A percentile compares a stretch with the other conserved stretches of the same genome.
These are phyloP conservation scores for Adineta ricciae DNA, from an alignment of 2,888 invertebrate genomes.

Conservation along the genomic window DNA sequence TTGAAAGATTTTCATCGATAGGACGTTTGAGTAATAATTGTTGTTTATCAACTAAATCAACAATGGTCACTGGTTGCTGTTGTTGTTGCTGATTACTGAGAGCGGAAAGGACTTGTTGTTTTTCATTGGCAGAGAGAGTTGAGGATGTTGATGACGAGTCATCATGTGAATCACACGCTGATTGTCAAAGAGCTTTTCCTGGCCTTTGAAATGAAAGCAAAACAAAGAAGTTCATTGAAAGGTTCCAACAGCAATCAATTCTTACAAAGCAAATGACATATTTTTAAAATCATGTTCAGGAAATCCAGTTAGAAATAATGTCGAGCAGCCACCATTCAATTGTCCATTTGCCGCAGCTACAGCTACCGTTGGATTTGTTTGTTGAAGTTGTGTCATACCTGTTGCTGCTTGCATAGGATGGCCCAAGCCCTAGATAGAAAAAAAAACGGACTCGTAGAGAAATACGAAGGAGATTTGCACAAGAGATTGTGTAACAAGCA, in stretches of 20 bases:
- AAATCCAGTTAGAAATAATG: conserved; percentile 13
- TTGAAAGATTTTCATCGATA: background rate
- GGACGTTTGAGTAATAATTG: background rate
- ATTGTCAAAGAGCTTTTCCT: conserved; percentile 18
- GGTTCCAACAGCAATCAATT: too few species aligned
- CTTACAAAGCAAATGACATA: conserved; percentile 20
- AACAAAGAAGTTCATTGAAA: too few species aligned
- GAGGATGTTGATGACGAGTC: background rate
- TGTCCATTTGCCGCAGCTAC: background rate
- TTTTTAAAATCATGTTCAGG: conserved; percentile 7
- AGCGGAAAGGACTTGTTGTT: conserved; percentile 5
- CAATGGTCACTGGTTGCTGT: background rate
- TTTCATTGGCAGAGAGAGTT: background rate
- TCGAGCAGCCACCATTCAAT: background rate
- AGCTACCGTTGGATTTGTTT: background rate
- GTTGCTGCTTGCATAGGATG: conserved; percentile 15
- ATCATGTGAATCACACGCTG: conserved; percentile 22
- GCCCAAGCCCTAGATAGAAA: background rate
- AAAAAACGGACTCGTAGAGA: background rate
- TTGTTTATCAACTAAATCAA: background rate
- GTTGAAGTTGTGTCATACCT: conserved; percentile 16
- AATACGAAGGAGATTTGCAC: background rate
- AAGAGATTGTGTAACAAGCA: background rate
- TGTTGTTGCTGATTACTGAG: background rate
- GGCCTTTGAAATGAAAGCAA: background rate